phyloP scores from a whole-genome alignment of 2,113 vertebrate genomes.

The rabbit (Oryctolagus cuniculus) region DNA sequence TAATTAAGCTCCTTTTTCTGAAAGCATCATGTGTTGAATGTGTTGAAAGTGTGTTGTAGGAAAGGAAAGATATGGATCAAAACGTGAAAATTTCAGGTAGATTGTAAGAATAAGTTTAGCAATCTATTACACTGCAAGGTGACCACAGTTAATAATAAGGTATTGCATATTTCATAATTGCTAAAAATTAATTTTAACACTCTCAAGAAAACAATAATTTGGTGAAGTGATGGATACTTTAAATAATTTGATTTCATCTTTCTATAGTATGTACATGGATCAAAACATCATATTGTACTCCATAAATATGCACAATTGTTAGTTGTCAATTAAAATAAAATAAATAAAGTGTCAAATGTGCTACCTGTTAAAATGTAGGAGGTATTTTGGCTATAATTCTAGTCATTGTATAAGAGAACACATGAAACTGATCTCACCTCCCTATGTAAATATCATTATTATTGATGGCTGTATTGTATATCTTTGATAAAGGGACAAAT shows the following conservation, averaged over 20 bases:
- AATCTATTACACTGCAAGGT: not conserved
- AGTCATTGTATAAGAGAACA: not conserved
- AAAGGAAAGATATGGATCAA: not conserved
- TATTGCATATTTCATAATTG: not conserved
- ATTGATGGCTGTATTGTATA: not conserved
- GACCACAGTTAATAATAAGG: not conserved
- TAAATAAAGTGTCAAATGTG: not conserved
- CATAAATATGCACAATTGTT: not conserved
- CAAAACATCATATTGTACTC: not conserved
- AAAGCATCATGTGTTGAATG: not conserved
- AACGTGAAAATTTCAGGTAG: not conserved
- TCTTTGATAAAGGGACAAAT: not conserved
- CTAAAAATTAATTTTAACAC: not conserved
- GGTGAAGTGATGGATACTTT: not conserved
- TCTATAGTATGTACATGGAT: not conserved
- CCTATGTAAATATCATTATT: not conserved
- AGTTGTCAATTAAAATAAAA: not conserved
- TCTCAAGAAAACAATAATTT: not conserved
- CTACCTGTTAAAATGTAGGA: not conserved
- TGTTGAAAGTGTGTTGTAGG: not conserved
- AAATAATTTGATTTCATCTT: not conserved
- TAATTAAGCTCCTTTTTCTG: not conserved
- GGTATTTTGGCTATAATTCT: not conserved
- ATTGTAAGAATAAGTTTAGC: not conserved
- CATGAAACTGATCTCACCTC: not conserved